Base-by-base conservation (phyloP, 2,113 vertebrate species). In the Neodon shergylaensis region DNA sequence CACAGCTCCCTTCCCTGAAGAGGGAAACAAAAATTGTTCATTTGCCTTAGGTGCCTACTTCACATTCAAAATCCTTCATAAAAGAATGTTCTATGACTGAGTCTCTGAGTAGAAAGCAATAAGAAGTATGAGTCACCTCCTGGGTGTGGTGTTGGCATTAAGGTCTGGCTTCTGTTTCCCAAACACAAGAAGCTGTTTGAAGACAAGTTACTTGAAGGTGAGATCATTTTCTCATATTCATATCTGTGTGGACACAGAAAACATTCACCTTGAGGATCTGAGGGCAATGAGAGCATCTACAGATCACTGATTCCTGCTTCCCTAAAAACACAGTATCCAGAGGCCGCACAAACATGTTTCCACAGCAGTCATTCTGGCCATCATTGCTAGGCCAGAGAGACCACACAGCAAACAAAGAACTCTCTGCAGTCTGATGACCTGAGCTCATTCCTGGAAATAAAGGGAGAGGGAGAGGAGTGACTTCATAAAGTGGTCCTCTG, bases 191-290 rank as follows among this genome's bases (percentile, higher is more conserved):
- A 98, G 72, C 98, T 96, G 77, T 97, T 98, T 66, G 98, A 98
- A 70, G 99, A 98, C 44, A 98, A 96, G 96, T 99, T 99, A 52
- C 97, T 97, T 11, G 65, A 47, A 94, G 98, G 96, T 76, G 98
- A 98, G 91, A 99, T 97, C 7, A 98, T 98, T 54, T 98, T 99
- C 98, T 99, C 99, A 97, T 98, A 99, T 81, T 86, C 97, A 94
- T 99, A 99, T 90, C 99, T 99, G 54, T 58, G 17, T 21, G 54
- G 54, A 58, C 54, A 58, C 54, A 58, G 17, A 58, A 58, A 58
- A 58, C 7, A 1, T 10, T 58, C 2, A 83, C 58, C 72, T 94
- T 92, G 70, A 84, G 49, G 65, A 81, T 21, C 13, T 70, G 0
- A 91, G 12, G 16, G 88, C 24, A 96, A 54, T 0, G 0, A 2